These are phyloP conservation scores for Aphidius gifuensis DNA, from an alignment of 1,140 invertebrate genomes.

Conservation along the genomic window DNA sequence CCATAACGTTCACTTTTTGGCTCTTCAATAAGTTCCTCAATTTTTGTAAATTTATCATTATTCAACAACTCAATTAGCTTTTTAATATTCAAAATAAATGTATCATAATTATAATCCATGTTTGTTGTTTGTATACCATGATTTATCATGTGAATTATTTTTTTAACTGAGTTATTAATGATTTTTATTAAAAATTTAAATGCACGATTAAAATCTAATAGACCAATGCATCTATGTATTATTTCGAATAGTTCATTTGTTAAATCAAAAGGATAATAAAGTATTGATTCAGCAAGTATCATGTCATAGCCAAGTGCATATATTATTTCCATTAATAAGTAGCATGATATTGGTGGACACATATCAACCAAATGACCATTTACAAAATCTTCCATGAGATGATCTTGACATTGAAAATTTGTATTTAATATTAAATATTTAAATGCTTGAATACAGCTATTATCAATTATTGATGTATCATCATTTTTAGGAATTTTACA, in stretches of 20 bases:
- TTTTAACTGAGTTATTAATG: conserved; percentile 32
- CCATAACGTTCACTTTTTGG: conserved; percentile 35
- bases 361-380: conserved; percentile 42
- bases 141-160: conserved; percentile 29
- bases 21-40: conserved; percentile 17
- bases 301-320: conserved; percentile 42
- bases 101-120: conserved; percentile 26
- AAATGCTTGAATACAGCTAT: conserved; percentile 30
- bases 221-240: conserved; percentile 31
- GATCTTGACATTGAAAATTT: conserved; percentile 38
- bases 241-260: conserved; percentile 40
- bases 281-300: conserved; percentile 38
- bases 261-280: conserved; percentile 44
- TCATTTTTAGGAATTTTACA: conserved; percentile 22
- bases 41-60: conserved; percentile 28
- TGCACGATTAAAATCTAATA: conserved; percentile 35
- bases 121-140: conserved; percentile 30
- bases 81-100: conserved; percentile 31
- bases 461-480: conserved; percentile 21
- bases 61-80: conserved; percentile 34
- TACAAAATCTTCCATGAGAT: conserved; percentile 36
- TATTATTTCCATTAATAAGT: conserved; percentile 44
- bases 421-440: conserved; percentile 46
- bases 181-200: conserved; percentile 27
- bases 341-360: conserved; percentile 45